Base-by-base conservation (phyloP, 2,888 invertebrate genomes). In the Pyrochroa serraticornis region DNA sequence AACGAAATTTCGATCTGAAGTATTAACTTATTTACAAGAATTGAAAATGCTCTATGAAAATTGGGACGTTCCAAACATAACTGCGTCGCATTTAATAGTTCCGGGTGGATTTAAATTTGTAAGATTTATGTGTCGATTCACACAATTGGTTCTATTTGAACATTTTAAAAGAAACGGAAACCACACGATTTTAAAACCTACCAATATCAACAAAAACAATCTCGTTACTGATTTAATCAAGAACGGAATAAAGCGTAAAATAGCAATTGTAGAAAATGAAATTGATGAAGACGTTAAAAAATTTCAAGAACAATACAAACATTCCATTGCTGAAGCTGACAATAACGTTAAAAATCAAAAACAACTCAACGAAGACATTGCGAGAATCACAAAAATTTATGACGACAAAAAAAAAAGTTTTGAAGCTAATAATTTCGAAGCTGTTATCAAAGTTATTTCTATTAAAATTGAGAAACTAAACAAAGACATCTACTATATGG, bases 101-200 rank as follows among this genome's bases (percentile, higher is more conserved):
- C 78, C 79, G 0, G 75, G 76, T n/a, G 78, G 78, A 7, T 65
- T 63, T 36, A 74, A 71, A 49, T 75, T 78, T 63, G 64, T 70
- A 1, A 70, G 68, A 48, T 75, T 76, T 60, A 73, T 79, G 70
- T 68, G 74, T n/a, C 75, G 74, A 60, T 56, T 79, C 48, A 75
- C 77, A 3, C 70, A 75, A 43, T 60, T 78, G n/a, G 77, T 76
- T 9, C 35, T 76, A 9, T 62, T 50, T 14, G 71, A 75, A 58
- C 64, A 71, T 60, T 46, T 75, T 13, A 64, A 65, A 48, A 65
- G 63, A 45, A 64, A 41, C 36, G 14, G 5, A 3, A 39, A 22
- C 22, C 3, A 13, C 2, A 7, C 12, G 3, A 39, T 53, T 22
- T 13, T 53, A 3, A 6, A 3, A 1, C 53, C 53, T 1, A 46